Base-by-base conservation (phyloP, 2,888 invertebrate genomes). In the Morpho deidamia region DNA sequence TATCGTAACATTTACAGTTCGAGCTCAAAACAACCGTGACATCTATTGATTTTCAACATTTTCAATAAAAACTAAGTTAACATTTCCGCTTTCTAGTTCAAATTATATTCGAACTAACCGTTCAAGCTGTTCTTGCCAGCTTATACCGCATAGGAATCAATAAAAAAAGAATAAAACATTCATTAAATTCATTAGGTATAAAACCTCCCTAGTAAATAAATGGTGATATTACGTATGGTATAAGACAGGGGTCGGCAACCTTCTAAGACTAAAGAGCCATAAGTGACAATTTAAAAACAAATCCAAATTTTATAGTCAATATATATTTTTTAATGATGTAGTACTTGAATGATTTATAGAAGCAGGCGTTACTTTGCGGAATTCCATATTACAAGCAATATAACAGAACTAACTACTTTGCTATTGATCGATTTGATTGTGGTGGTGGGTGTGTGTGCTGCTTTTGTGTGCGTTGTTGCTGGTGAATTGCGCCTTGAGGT, bases 11-110 rank as follows among this genome's bases (percentile, higher is more conserved):
- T 47, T 48, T 33, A 56, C 44, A 38, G 50, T 37, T 81, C 81
- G 80, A 83, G 80, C 79, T 83, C 83, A 23, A 23, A 23, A 23
- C 23, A 23, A 23, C 23, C 23, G 5, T 5, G 23, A 23, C 23
- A 5, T 23, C 2, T 23, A 23, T 23, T 39, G 11, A 23, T 39
- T 41, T 48, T 12, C 14, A 40, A 33, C 12, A 9, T 41, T 23
- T 12, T 48, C 32, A 40, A 46, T 32, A 39, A 9, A n/a, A 12
- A 45, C 44, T 44, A 33, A 35, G 9, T 12, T 14, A 37, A 7
- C 7, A 59, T 61, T 32, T 40, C 40, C 32, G 7, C 23, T n/a
- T 42, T 42, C 12, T 48, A 55, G 51, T 55, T 55, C 43, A 58
- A 55, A 58, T 58, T 52, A 37, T 12, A 58, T 55, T 58, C 46